Evolutionary conservation across 2,797 vertebrate species (phyloP), one percentile per base, ranked within the genome.

Genomic region (Sarcoramphus papa): DNA sequence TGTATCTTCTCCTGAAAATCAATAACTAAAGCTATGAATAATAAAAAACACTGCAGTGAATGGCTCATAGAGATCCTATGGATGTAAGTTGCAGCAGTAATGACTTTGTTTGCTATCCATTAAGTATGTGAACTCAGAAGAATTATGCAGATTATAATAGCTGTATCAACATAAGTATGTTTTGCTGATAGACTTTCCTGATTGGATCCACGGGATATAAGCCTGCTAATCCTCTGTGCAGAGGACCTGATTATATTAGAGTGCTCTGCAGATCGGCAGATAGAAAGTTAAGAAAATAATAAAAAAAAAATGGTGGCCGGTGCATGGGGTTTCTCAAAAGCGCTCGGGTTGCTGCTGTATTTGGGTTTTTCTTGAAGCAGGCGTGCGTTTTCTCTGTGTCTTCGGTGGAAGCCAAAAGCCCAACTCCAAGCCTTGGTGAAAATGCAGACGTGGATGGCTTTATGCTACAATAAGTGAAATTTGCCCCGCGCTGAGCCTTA

Each of bases 71-170:
- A 94, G 91, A 92, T 95, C 93, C 91, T 80, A 72, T 31, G 94
- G 87, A 33, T 97, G 91, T 41, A 85, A 72, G 76, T 90, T 90
- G 96, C 79, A 48, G 94, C 91, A 25, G 95, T 96, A 97, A 97
- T 92, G 96, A 95, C 85, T 93, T 93, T 97, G 95, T 95, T 97
- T 97, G 97, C 96, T 91, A 91, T 94, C 97, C 96, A 97, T 97
- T 97, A 97, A 97, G 90, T 74, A 78, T 85, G 96, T 94, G 97
- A 97, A 96, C 97, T 97, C 92, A 30, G 90, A 97, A 97, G 97
- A 97, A 97, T 97, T 97, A 97, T 97, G 97, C 95, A 97, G 97
- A 97, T 97, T 95, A 90, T 97, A 97, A 97, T 95, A 95, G 96
- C 96, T 97, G 96, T 96, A 94, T 97, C 96, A 97, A 97, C 95